These are phyloP conservation scores for Rattus rattus DNA, from an alignment of 2,113 vertebrate genomes.

Conservation along the genomic window DNA sequence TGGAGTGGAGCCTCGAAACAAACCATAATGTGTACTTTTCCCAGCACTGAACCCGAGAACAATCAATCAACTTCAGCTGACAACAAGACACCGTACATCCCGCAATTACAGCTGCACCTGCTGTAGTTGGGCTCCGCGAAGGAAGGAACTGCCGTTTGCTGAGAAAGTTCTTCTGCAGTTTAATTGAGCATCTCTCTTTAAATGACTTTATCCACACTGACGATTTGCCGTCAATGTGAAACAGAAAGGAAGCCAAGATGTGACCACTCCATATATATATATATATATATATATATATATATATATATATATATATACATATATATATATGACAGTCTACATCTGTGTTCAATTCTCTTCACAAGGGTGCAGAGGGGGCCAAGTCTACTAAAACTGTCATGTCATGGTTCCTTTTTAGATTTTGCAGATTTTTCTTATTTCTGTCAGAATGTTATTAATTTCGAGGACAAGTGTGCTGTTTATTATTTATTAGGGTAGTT, in stretches of 20 bases:
- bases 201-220: not conserved
- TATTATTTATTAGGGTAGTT: not conserved
- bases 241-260: not conserved
- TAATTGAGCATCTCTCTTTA: not conserved
- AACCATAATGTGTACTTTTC: not conserved
- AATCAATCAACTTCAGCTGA: not conserved
- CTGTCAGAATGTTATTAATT: not conserved
- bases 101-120: not conserved
- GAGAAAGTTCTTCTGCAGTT: not conserved
- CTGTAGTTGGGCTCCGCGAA: not conserved
- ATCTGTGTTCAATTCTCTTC: not conserved
- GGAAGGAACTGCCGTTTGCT: not conserved
- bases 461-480: not conserved
- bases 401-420: not conserved
- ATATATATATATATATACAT: too few relatives aligned
- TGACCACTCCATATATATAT: too few relatives aligned
- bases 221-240: not conserved
- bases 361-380: not conserved
- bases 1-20: conserved; percentile 14
- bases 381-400: not conserved
- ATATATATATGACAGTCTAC: not conserved
- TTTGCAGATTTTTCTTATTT: not conserved
- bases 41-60: not conserved
- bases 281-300: too few relatives aligned
- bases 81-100: not conserved